Percentiles rank a stretch among this genome's conserved stretches.
These are phyloP conservation scores for Eptesicus fuscus DNA, from an alignment of 2,113 vertebrate species.

Conservation along the genomic window DNA sequence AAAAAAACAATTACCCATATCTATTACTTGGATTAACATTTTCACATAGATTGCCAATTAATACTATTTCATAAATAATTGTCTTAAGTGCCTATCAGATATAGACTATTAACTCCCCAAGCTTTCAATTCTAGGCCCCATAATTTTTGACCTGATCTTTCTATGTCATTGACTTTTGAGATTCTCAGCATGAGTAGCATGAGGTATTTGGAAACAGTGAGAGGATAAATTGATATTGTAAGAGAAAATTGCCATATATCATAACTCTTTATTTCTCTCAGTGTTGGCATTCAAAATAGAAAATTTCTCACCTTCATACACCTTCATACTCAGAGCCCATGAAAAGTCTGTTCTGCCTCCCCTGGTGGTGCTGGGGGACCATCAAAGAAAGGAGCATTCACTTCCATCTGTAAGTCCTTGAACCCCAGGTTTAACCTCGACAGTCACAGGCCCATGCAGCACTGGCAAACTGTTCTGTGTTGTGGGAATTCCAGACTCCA, in stretches of 20 bases:
- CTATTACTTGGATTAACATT: not conserved
- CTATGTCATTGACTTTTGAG: not conserved
- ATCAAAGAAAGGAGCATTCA: slow-evolving; percentile 55
- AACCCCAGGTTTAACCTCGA: slow-evolving; percentile 41
- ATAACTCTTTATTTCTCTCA: not conserved
- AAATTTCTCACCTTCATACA: slow-evolving; percentile 58
- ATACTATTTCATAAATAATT: not conserved
- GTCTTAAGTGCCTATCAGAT: not conserved
- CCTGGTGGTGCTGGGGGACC: slow-evolving; percentile 25
- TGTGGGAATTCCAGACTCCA: slow-evolving; percentile 42
- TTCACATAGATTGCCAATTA: not conserved
- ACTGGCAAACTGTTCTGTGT: slow-evolving; percentile 23
- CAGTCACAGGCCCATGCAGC: slow-evolving; percentile 1
- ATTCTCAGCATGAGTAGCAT: not conserved
- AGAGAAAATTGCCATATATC: not conserved
- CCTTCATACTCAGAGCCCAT: slow-evolving; percentile 40
- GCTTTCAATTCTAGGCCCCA: not conserved
- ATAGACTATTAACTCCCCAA: not conserved
- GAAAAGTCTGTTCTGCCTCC: slow-evolving; percentile 30
- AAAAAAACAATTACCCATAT: not conserved
- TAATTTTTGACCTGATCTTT: not conserved
- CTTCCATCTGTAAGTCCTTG: slow-evolving; percentile 45
- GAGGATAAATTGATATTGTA: not conserved
- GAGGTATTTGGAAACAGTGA: not conserved
- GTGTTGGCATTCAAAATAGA: not conserved